A percentile compares a stretch with the other conserved stretches of the same genome.
phyloP scores from a whole-genome alignment of 2,888 invertebrate genomes.

The Caenorhabditis sinica region DNA sequence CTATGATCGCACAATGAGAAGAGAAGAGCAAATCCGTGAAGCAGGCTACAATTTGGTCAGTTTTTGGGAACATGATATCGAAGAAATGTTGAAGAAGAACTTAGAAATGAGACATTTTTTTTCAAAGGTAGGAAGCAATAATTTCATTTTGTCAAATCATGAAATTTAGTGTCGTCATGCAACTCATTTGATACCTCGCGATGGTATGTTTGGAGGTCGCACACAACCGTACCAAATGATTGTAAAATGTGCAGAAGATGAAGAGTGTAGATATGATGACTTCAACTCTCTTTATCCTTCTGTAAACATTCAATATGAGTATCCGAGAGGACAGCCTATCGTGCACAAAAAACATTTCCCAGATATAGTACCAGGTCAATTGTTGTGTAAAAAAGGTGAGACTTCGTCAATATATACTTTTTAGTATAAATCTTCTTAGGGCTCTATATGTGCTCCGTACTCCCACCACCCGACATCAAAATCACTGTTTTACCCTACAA shows the following conservation, averaged over 20 bases:
- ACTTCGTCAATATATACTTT: not conserved
- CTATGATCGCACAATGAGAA: not conserved
- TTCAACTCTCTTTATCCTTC: constrained; percentile 8
- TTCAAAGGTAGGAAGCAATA: not conserved
- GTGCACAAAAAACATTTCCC: not conserved
- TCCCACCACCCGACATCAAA: not conserved
- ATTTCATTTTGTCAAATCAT: not conserved
- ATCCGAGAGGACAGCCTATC: not conserved
- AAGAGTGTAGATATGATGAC: constrained; percentile 9
- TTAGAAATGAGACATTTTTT: constrained; percentile 6
- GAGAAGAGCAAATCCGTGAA: not conserved
- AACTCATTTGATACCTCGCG: constrained; percentile 20
- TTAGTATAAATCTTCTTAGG: not conserved
- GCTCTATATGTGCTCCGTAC: not conserved
- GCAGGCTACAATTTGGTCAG: not conserved
- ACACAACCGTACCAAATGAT: constrained; percentile 3
- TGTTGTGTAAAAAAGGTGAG: not conserved
- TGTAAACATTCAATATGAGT: constrained; percentile 4
- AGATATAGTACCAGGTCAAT: not conserved
- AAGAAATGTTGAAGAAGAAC: not conserved
- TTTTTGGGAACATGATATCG: constrained; percentile 4
- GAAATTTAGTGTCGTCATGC: constrained; percentile 1
- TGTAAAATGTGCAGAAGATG: not conserved
- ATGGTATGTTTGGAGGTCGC: not conserved
- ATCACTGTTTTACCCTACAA: constrained; percentile 5